These are phyloP conservation scores for Ephydatia muelleri DNA, from an alignment of 37 sponge, comb jelly and placozoan genomes.

Conservation along the genomic window DNA sequence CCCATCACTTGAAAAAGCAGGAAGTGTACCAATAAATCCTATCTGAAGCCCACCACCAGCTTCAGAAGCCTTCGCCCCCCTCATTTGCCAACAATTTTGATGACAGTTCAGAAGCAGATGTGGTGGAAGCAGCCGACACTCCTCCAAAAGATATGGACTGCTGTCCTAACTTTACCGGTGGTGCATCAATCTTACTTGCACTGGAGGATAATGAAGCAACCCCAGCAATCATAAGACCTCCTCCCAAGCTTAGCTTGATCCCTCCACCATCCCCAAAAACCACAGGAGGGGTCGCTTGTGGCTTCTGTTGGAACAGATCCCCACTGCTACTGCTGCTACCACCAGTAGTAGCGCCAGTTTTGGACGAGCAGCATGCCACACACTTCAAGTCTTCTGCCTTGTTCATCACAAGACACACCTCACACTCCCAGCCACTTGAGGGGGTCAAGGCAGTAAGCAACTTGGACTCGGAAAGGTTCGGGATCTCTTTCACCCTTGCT, in stretches of 20 bases:
- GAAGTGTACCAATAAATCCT: not conserved
- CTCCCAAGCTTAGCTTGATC: not conserved
- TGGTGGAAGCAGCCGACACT: not conserved
- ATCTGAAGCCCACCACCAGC: not conserved
- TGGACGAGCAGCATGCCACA: slow-evolving; percentile 35
- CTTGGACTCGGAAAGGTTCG: slow-evolving; percentile 9
- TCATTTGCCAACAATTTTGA: too few species aligned
- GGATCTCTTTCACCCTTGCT: too few species aligned
- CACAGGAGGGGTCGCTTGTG: not conserved
- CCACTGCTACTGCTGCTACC: not conserved
- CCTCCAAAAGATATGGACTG: not conserved
- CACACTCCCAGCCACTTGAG: slow-evolving; percentile 23
- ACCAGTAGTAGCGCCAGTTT: slow-evolving; percentile 20
- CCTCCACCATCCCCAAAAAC: not conserved
- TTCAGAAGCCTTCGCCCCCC: not conserved
- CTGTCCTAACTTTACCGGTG: not conserved
- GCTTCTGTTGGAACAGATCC: not conserved
- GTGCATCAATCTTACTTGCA: not conserved
- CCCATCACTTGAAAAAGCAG: not conserved
- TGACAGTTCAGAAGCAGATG: not conserved
- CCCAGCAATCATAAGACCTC: not conserved
- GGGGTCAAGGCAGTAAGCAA: not conserved
- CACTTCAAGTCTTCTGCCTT: slow-evolving; percentile 25
- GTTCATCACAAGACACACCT: slow-evolving; percentile 38
- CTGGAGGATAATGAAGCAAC: not conserved